Evolutionary conservation across 1,140 invertebrate genomes (phyloP), one percentile per base, ranked within the genome.

Genomic region (Drosophila tsacasi): DNA sequence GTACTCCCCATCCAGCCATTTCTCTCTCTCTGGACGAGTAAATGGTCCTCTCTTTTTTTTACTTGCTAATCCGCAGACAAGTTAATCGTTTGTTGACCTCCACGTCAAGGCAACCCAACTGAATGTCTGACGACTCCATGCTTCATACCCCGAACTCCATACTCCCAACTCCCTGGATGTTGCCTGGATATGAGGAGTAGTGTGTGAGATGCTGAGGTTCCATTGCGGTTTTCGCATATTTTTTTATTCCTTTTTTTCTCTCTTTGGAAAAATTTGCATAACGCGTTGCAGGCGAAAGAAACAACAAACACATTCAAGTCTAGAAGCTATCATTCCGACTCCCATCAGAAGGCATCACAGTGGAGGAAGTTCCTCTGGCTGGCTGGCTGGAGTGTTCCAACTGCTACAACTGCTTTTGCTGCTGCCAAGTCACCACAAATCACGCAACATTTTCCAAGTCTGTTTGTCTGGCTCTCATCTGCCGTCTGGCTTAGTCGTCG

Each of bases 1-100:
- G 46, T 71, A 73, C 66, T 72, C 59, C 59, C 68, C 52, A 69
- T 30, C 46, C 49, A 69, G 67, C 30, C 54, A 57, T 57, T 57
- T 57, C 68, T 59, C 65, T 32, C 44, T 71, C 52, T 44, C 46
- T 17, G 49, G 23, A 55, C 30, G 49, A 37, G 23, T 69, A 73
- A 49, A 44, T 55, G 52, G 50, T 52, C 47, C 17, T 44, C 47
- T 73, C 30, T n/a, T 50, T 47, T 21, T 35, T 25, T 75, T 30
- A 27, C 25, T 37, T 55, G 68, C 72, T 87, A 87, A 87, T 87
- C 84, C 84, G 55, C 85, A 89, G 81, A 84, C 84, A 89, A 89
- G 84, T 89, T 90, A 90, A 89, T 89, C 84, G 84, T 89, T 85
- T 89, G 85, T 89, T 89, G 84, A 89, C 85, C 84, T 69, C 77